Percentiles rank a stretch among this genome's conserved stretches.
Conservation (phyloP, 2,797 vertebrate genomes). For the Emys orbicularis region DNA sequence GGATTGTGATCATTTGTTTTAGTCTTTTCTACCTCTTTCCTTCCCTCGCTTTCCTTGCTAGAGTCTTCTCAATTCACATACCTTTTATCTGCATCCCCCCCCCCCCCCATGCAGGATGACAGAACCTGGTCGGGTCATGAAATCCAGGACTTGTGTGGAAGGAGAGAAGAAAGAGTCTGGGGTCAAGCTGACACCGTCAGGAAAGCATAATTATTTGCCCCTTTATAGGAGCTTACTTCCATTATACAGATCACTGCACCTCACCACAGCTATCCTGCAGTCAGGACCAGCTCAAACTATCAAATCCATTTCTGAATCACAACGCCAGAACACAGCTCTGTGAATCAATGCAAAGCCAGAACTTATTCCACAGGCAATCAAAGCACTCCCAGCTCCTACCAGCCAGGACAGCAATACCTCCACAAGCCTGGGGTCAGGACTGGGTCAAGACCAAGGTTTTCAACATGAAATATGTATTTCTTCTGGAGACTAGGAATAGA, state of each 20-base stretch:
- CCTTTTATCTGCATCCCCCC: not conserved
- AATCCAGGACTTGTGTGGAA: not conserved
- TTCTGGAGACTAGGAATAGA: not conserved
- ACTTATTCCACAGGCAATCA: not conserved
- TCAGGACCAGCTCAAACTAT: not conserved
- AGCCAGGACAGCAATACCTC: not conserved
- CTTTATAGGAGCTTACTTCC: not conserved
- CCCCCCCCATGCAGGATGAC: not conserved
- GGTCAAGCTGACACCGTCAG: not conserved
- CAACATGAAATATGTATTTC: not conserved
- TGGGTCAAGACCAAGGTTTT: not conserved
- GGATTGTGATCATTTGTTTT: not conserved
- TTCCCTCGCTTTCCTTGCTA: not conserved
- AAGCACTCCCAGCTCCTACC: not conserved
- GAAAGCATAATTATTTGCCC: not conserved
- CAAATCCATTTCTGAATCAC: not conserved
- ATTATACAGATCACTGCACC: not conserved
- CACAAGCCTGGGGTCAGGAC: not conserved
- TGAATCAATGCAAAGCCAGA: not conserved
- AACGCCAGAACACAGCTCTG: not conserved
- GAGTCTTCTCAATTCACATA: not conserved
- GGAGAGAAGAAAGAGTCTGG: not conserved
- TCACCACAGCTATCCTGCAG: not conserved
- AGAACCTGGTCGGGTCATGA: not conserved
- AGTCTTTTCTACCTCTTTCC: not conserved